Conservation (phyloP, 2,797 vertebrate genomes). For the Acipenser oxyrinchus region DNA sequence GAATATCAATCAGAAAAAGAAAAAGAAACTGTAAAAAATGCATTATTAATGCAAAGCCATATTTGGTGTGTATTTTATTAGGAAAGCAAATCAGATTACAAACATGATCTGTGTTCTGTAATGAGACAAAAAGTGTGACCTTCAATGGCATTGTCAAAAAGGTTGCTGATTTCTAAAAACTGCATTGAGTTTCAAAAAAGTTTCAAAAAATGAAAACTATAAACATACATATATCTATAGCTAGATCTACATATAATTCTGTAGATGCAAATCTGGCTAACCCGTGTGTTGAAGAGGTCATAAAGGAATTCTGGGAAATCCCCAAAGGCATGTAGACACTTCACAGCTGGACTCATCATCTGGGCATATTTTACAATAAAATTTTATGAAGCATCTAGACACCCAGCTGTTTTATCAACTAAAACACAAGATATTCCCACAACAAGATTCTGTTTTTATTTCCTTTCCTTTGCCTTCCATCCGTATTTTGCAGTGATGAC, state of each 20-base stretch:
- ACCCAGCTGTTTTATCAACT: slow-evolving; percentile 71
- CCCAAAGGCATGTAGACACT: slow-evolving; percentile 62
- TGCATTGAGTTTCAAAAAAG: too few species aligned
- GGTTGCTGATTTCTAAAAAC: too few species aligned
- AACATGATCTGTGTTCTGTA: slow-evolving; percentile 22
- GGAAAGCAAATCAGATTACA: too few species aligned
- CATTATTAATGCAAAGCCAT: too few species aligned
- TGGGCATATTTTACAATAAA: slow-evolving; percentile 76
- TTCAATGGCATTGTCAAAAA: too few species aligned
- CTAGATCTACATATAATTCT: too few species aligned
- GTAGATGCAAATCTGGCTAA: slow-evolving; percentile 37
- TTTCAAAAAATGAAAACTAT: too few species aligned
- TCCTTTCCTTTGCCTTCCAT: slow-evolving; percentile 28
- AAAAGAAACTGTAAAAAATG: too few species aligned
- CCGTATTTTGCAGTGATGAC: slow-evolving; percentile 25
- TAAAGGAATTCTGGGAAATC: slow-evolving; percentile 46
- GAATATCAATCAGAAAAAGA: too few species aligned
- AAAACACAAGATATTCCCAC: slow-evolving; percentile 47
- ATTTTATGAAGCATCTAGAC: slow-evolving; percentile 70
- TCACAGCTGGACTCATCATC: slow-evolving; percentile 77
- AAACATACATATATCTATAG: too few species aligned
- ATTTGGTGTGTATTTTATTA: too few species aligned
- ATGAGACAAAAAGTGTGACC: not conserved
- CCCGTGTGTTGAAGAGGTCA: slow-evolving; percentile 52
- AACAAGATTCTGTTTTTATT: slow-evolving; percentile 30